Percentiles rank a stretch among this genome's conserved stretches.
Conservation (phyloP, 2,888 invertebrate species). For the Cenopis cana region DNA sequence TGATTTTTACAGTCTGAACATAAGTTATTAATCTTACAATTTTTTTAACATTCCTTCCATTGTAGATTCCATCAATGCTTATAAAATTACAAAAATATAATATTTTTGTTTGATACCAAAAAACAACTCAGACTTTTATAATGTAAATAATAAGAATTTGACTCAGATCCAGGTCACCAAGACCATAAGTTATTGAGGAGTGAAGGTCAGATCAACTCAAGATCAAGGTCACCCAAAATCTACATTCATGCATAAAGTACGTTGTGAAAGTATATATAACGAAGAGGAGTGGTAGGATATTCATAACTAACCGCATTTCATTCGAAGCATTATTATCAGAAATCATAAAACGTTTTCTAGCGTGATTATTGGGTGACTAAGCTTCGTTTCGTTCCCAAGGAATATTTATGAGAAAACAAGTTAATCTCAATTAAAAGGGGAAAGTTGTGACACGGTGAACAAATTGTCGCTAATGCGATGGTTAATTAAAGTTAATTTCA, state of each 20-base stretch:
- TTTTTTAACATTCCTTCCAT: too few species aligned
- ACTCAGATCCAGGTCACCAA: not conserved
- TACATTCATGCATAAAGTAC: not conserved
- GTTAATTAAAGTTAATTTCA: slow-evolving; percentile 51
- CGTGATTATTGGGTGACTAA: not conserved
- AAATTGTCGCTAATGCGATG: slow-evolving; percentile 37
- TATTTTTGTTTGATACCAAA: too few species aligned
- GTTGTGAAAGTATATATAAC: not conserved
- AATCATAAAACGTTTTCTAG: not conserved
- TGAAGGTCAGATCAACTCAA: not conserved
- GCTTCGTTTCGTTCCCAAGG: not conserved
- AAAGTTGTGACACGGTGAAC: slow-evolving; percentile 33
- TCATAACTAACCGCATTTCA: not conserved
- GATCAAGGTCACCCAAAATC: too few species aligned
- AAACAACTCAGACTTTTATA: too few species aligned
- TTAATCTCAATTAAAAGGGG: slow-evolving; percentile 40
- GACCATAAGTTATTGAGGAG: not conserved
- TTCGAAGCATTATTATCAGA: not conserved
- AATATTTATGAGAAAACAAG: slow-evolving; percentile 18
- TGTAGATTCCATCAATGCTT: too few species aligned
- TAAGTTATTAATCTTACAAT: too few species aligned
- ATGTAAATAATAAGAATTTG: not conserved
- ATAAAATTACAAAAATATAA: too few species aligned
- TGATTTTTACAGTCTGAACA: not conserved
- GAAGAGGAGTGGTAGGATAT: not conserved